Percentiles rank a stretch among this genome's conserved stretches.
Evolutionary conservation across 2,888 invertebrate species (phyloP).

Genomic region (Dynastes maya): DNA sequence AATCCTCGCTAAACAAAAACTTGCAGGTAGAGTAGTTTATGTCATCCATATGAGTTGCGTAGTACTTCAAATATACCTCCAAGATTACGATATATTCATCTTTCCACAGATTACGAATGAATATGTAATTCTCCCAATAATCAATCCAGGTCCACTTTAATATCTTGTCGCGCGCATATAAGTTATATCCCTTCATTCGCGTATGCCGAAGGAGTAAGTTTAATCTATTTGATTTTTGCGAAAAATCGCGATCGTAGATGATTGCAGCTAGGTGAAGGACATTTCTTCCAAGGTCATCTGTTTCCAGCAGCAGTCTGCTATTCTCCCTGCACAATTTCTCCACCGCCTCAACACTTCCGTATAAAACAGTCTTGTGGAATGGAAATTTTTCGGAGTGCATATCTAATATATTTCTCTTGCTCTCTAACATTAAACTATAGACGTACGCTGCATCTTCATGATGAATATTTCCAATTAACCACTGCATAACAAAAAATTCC

Average conservation of each 20-base stretch:
- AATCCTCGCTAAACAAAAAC: too few relatives aligned
- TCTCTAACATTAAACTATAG: too few relatives aligned
- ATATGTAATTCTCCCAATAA: background rate
- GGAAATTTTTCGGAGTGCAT: background rate
- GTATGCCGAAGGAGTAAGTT: background rate
- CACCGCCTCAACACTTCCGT: too few relatives aligned
- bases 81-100: too few relatives aligned
- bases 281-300: background rate
- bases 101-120: too few relatives aligned
- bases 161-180: background rate
- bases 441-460: too few relatives aligned
- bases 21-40: too few relatives aligned
- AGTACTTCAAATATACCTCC: background rate
- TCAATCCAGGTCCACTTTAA: background rate
- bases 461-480: conserved; percentile 1
- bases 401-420: background rate
- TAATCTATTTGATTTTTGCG: background rate
- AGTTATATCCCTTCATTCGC: background rate
- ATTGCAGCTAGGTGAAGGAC: background rate
- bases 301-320: background rate
- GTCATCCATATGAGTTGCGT: background rate
- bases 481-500: too few relatives aligned
- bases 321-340: background rate
- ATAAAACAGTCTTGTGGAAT: background rate
- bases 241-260: background rate